Evolutionary conservation across 2,888 invertebrate species (phyloP).

Genomic region (Nycteola revayana): DNA sequence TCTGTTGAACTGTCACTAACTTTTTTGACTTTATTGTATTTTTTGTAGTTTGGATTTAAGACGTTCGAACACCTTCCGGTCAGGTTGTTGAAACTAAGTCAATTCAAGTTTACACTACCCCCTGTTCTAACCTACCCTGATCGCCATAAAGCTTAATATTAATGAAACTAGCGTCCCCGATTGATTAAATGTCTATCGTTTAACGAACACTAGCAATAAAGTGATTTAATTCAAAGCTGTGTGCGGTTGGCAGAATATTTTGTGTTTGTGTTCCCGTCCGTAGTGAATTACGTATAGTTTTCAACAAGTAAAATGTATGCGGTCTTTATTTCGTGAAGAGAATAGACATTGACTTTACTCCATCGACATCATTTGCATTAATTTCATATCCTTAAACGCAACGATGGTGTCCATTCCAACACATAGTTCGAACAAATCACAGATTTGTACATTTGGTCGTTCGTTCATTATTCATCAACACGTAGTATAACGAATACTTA

Average conservation of each 20-base stretch:
- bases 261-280: conserved; percentile 78
- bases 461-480: conserved; percentile 41
- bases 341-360: conserved; percentile 46
- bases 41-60: conserved; percentile 15
- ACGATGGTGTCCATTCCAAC: conserved; percentile 62
- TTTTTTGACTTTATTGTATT: conserved; percentile 11
- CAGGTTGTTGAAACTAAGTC: conserved; percentile 33
- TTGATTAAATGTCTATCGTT: conserved; percentile 14
- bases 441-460: conserved; percentile 47
- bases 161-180: conserved; percentile 9
- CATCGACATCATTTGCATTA: conserved; percentile 37
- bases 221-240: conserved; percentile 35
- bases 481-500: conserved; percentile 57
- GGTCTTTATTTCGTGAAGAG: conserved; percentile 25
- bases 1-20: conserved; percentile 8
- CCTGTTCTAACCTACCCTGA: conserved; percentile 7
- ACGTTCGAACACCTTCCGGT: conserved; percentile 12
- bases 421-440: conserved; percentile 53
- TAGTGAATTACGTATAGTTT: conserved; percentile 62
- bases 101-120: conserved; percentile 24
- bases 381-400: conserved; percentile 26
- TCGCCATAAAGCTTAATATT: conserved; percentile 7
- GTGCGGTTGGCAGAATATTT: conserved; percentile 50
- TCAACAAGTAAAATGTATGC: conserved; percentile 46
- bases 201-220: conserved; percentile 23